Conservation (phyloP, 2,888 invertebrate genomes). For the Cinara cedri region DNA sequence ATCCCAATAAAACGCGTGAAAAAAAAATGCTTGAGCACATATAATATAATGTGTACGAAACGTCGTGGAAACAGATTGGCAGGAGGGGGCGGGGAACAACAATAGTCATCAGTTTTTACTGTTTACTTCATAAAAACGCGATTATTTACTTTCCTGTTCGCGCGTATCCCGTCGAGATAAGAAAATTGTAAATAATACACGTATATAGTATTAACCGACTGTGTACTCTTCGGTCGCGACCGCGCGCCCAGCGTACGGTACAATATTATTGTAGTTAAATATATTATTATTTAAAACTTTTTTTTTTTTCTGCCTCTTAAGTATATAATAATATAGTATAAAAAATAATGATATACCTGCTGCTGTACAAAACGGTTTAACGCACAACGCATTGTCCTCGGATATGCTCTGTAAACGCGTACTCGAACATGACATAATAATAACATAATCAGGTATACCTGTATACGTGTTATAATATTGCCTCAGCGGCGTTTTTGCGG, state of each 20-base stretch:
- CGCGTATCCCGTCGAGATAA: constrained; percentile 38
- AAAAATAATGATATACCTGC: too few relatives aligned
- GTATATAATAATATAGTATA: too few relatives aligned
- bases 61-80: neutral
- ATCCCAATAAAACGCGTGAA: too few relatives aligned
- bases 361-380: neutral
- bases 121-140: constrained; percentile 28
- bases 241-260: constrained; percentile 30
- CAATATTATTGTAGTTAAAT: constrained; percentile 16
- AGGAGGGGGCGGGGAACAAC: neutral
- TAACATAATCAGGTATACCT: too few relatives aligned
- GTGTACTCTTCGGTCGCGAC: too few relatives aligned
- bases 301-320: constrained; percentile 49
- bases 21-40: too few relatives aligned
- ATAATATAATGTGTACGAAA: too few relatives aligned
- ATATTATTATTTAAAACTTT: constrained; percentile 55
- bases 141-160: constrained; percentile 34
- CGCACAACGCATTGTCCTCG: constrained; percentile 22
- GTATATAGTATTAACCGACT: too few relatives aligned
- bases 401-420: neutral
- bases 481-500: too few relatives aligned
- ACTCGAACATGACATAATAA: neutral
- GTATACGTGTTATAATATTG: too few relatives aligned
- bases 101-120: constrained; percentile 27
- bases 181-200: constrained; percentile 14